Evolutionary conservation across 2,888 invertebrate genomes (phyloP).

Genomic region (Eilema sororculum): DNA sequence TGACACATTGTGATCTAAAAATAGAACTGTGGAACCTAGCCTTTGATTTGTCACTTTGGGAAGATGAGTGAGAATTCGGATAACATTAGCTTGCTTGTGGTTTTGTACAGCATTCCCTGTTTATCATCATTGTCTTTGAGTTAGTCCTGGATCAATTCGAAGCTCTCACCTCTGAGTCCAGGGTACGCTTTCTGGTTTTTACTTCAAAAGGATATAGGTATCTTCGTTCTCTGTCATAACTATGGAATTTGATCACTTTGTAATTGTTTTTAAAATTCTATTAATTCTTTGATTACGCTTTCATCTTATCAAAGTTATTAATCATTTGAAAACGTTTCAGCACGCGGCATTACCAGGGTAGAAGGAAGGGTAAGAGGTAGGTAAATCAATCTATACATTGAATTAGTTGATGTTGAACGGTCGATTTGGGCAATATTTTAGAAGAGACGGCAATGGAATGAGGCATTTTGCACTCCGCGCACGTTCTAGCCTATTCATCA

Average conservation of each 20-base stretch:
- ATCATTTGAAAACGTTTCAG: slow-evolving; percentile 74
- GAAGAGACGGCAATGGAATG: slow-evolving; percentile 75
- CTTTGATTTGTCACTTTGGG: not conserved
- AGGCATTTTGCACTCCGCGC: slow-evolving; percentile 77
- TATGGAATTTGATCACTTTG: not conserved
- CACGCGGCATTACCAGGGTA: slow-evolving; percentile 33
- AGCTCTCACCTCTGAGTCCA: too few species aligned
- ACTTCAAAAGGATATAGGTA: too few species aligned
- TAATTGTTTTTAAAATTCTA: not conserved
- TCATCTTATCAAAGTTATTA: slow-evolving; percentile 74
- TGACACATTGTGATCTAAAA: not conserved
- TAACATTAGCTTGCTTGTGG: not conserved
- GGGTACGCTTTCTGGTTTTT: too few species aligned
- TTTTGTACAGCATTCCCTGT: not conserved
- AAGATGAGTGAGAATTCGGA: too few species aligned
- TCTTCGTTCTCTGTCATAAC: too few species aligned
- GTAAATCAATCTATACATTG: slow-evolving; percentile 83
- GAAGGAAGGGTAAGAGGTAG: slow-evolving; percentile 49
- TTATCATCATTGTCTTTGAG: not conserved
- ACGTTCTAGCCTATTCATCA: slow-evolving; percentile 83
- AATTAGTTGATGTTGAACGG: slow-evolving; percentile 82
- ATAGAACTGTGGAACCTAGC: not conserved
- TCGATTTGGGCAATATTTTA: slow-evolving; percentile 82
- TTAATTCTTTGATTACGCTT: slow-evolving; percentile 33
- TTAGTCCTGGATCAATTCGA: too few species aligned